Conservation (phyloP, 2,797 vertebrate genomes). For the Melanotaenia boesemani region DNA sequence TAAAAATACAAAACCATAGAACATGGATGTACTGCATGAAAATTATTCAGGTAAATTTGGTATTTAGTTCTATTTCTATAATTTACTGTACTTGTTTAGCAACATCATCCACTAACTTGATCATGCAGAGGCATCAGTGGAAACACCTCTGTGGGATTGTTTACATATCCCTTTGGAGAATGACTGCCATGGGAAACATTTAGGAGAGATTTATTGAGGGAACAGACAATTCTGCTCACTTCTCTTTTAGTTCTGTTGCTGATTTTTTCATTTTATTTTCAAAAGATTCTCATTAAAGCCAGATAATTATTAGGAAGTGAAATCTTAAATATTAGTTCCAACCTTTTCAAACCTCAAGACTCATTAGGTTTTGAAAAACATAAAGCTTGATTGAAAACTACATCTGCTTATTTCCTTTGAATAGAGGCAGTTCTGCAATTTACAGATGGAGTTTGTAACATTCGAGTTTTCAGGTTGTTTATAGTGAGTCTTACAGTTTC, state of each 20-base stretch:
- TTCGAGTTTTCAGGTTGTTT: not conserved
- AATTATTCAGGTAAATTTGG: conserved; percentile 50
- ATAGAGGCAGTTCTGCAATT: too few relatives aligned
- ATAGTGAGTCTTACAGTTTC: not conserved
- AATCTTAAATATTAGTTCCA: not conserved
- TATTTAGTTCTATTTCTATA: conserved; percentile 32
- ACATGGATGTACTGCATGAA: not conserved
- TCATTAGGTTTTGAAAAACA: too few relatives aligned
- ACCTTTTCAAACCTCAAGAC: not conserved
- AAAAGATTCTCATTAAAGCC: not conserved
- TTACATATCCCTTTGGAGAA: not conserved
- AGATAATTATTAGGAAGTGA: not conserved
- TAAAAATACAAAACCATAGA: not conserved
- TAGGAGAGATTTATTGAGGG: not conserved
- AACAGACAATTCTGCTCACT: accelerated
- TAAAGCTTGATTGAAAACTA: too few relatives aligned
- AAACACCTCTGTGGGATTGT: not conserved
- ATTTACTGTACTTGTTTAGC: not conserved
- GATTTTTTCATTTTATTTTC: not conserved
- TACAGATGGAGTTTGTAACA: not conserved
- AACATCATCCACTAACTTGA: not conserved
- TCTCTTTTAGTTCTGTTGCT: conserved; percentile 21
- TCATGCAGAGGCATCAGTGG: not conserved
- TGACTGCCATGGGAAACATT: not conserved
- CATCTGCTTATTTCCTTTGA: too few relatives aligned